phyloP scores from a whole-genome alignment of 1,140 invertebrate genomes.

The Heliothis subflexa region DNA sequence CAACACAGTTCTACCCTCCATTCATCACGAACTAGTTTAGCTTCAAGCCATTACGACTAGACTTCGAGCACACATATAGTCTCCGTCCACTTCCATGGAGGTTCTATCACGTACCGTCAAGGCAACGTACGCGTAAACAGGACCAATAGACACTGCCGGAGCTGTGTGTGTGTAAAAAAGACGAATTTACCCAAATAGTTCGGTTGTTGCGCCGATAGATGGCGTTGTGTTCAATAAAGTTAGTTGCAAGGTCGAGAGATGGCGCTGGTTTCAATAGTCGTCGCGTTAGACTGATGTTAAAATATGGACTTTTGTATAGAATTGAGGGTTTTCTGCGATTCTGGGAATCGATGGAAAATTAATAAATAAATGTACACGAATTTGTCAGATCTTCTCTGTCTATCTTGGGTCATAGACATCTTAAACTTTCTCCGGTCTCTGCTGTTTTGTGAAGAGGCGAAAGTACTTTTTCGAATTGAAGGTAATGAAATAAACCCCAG shows the following conservation, averaged over 20 bases:
- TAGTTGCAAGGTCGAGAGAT: slow-evolving; percentile 18
- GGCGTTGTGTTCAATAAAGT: slow-evolving; percentile 17
- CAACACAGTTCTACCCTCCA: slow-evolving; percentile 77
- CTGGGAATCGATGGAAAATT: neutral
- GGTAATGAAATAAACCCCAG: neutral
- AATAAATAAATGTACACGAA: neutral
- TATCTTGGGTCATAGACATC: neutral
- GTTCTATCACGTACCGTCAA: neutral
- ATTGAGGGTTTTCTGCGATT: neutral
- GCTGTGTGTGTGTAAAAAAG: slow-evolving; percentile 20
- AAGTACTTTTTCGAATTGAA: neutral
- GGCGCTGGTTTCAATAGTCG: slow-evolving; percentile 22
- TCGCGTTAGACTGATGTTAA: slow-evolving; percentile 1
- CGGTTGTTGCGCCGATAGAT: slow-evolving; percentile 13
- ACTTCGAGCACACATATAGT: slow-evolving; percentile 2
- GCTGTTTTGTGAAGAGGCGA: neutral
- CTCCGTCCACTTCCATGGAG: neutral
- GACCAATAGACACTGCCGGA: neutral
- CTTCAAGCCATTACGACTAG: slow-evolving; percentile 84
- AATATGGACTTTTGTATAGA: neutral
- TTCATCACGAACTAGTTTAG: slow-evolving; percentile 79
- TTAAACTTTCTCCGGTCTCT: neutral
- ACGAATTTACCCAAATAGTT: neutral
- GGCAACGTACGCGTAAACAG: neutral
- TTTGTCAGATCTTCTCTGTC: neutral